phyloP scores from a whole-genome alignment of 2,888 invertebrate species.

The Hirtodrosophila cameraria region DNA sequence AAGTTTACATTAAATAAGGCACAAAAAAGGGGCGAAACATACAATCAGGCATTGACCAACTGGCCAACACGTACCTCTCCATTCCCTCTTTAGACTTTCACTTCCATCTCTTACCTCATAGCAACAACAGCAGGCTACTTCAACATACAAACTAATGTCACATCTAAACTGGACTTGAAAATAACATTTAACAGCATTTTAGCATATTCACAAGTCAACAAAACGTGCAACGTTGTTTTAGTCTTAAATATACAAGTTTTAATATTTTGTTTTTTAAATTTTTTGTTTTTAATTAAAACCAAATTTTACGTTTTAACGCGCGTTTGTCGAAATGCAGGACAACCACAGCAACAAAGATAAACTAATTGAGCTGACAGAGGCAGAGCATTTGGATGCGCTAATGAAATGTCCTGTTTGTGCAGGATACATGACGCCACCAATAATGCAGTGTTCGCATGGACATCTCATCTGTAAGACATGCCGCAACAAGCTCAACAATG shows the following conservation, averaged over 20 bases:
- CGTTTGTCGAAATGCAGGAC: no score
- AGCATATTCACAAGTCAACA: no score
- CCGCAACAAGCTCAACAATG: constrained; percentile 96
- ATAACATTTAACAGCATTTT: no score
- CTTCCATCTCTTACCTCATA: constrained; percentile 64
- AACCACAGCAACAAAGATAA: constrained; percentile 22
- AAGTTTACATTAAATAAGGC: constrained; percentile 73
- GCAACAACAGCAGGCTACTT: no score
- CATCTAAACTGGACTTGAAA: no score
- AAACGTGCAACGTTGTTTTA: no score
- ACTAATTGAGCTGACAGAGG: constrained; percentile 27
- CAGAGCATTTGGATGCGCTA: constrained; percentile 85
- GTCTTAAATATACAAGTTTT: no score
- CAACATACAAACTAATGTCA: no score
- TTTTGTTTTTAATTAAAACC: no score
- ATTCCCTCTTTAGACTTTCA: constrained; percentile 41
- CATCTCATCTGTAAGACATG: constrained; percentile 99
- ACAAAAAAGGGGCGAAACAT: constrained; percentile 45
- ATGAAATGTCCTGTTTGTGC: constrained; percentile 99
- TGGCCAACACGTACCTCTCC: constrained; percentile 3
- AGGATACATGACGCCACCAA: constrained; percentile 99
- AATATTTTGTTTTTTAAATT: no score
- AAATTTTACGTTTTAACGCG: no score
- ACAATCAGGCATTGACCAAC: constrained; percentile 54
- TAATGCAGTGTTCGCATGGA: constrained; percentile 99